Base-by-base conservation (phyloP, 1,140 invertebrate genomes). In the Sitophilus oryzae region DNA sequence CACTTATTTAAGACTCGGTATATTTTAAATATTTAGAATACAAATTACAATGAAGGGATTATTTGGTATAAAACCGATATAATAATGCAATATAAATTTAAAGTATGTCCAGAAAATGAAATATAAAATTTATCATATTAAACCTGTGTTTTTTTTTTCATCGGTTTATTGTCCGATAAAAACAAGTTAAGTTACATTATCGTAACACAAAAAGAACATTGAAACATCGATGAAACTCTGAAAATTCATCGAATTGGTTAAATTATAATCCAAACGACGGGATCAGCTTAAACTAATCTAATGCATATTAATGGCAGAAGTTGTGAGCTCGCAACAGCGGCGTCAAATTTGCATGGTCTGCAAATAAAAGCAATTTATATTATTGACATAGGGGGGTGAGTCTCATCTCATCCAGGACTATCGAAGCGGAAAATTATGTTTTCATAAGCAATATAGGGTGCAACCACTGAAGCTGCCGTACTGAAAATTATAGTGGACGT, bases 331-430 rank as follows among this genome's bases (percentile, higher is more conserved):
- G 44, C 23, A 21, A 38, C 56, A 48, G 40, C 45, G 50, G 42
- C 49, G 38, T 36, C 19, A 49, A 52, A 58, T 58, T 58, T 53
- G 56, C 49, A 51, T 57, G 47, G 55, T 47, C 41, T 23, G 49
- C 49, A 49, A 58, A 58, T 58, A 58, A 58, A 58, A 58, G 56
- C 56, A 58, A 58, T 58, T 53, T 56, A 56, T 56, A 56, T 56
- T 56, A 56, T 56, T 56, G 53, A 49, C 40, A 40, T 43, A 43
- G 25, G 45, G 53, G 46, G 53, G 15, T 5, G 46, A 43, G 38
- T 34, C 5, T 44, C 38, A 44, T 56, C 46, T 40, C 53, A 49
- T 45, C 53, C 53, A 30, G 30, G 30, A 18, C 25, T 14, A 19
- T 8, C 47, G 25, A 23, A 49, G 16, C 53, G 53, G 41, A 30